Percentiles rank a stretch among this genome's conserved stretches.
phyloP scores from a whole-genome alignment of 2,113 vertebrate species.

The Hippoglossus stenolepis region DNA sequence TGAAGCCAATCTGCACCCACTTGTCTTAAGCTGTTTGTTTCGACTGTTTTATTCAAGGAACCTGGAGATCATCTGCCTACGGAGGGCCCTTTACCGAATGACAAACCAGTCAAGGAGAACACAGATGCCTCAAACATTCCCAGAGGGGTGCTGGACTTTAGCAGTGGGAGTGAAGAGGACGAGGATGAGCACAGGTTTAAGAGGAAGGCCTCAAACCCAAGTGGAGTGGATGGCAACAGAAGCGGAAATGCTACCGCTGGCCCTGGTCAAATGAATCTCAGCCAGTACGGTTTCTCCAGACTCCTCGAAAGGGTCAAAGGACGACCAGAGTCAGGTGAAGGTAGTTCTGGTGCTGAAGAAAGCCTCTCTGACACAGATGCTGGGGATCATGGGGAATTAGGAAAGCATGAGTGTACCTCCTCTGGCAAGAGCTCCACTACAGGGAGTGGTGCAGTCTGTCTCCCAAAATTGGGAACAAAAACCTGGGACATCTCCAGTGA shows the following conservation, averaged over 20 bases:
- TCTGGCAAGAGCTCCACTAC: slow-evolving; percentile 29
- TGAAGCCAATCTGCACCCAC: not conserved
- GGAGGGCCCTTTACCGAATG: not conserved
- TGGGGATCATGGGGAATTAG: slow-evolving; percentile 14
- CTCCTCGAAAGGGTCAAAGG: slow-evolving; percentile 80
- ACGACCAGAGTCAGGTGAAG: slow-evolving; percentile 44
- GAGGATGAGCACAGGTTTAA: slow-evolving; percentile 46
- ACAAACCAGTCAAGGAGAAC: slow-evolving; percentile 7
- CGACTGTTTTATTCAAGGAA: slow-evolving; percentile 52
- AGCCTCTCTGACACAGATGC: slow-evolving; percentile 54
- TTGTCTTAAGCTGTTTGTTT: slow-evolving; percentile 20
- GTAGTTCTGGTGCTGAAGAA: slow-evolving; percentile 29
- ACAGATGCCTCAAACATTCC: slow-evolving; percentile 15
- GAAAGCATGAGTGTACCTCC: slow-evolving; percentile 12
- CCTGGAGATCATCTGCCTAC: slow-evolving; percentile 16
- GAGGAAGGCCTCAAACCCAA: slow-evolving; percentile 60
- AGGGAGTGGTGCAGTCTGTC: not conserved
- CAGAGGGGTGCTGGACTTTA: slow-evolving; percentile 77
- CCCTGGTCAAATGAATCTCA: slow-evolving; percentile 81
- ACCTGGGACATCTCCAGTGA: slow-evolving; percentile 58
- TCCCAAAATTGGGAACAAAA: slow-evolving; percentile 21
- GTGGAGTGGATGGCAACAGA: slow-evolving; percentile 43
- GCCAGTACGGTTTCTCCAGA: slow-evolving; percentile 88
- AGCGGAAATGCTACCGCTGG: slow-evolving; percentile 23
- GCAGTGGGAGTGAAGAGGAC: slow-evolving; percentile 90